These are phyloP conservation scores for Prosopocoilus inquinatus DNA, from an alignment of 2,888 invertebrate genomes.

Conservation along the genomic window DNA sequence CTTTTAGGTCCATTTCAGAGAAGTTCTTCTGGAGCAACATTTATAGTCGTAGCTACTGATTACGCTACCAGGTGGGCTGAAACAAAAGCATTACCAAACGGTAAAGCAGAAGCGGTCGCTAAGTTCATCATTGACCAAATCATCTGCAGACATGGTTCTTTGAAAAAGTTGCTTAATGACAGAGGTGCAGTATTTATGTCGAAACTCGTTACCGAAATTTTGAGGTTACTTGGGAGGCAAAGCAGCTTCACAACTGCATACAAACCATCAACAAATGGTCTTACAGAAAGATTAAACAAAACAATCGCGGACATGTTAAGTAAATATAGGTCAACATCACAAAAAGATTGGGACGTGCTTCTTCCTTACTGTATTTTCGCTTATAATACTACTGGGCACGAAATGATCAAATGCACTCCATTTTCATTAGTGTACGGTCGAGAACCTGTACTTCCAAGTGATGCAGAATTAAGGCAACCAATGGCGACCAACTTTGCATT, in stretches of 20 bases:
- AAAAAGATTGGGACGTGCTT: too few relatives aligned
- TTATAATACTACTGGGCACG: too few relatives aligned
- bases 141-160: neutral
- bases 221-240: slow-evolving; percentile 7
- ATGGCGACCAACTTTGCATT: too few relatives aligned
- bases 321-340: too few relatives aligned
- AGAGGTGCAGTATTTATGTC: neutral
- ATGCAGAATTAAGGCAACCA: neutral
- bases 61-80: slow-evolving; percentile 13
- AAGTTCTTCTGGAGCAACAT: slow-evolving; percentile 3
- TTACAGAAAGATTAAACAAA: slow-evolving; percentile 16
- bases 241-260: slow-evolving; percentile 1
- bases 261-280: slow-evolving; percentile 4
- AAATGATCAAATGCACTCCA: too few relatives aligned
- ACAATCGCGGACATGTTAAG: slow-evolving; percentile 1
- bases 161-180: neutral
- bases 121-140: neutral
- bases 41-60: slow-evolving; percentile 12
- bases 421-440: slow-evolving; percentile 6
- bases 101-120: too few relatives aligned
- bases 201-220: neutral
- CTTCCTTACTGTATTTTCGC: too few relatives aligned
- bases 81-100: slow-evolving; percentile 2
- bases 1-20: slow-evolving; percentile 11
- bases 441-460: neutral